A percentile compares a stretch with the other conserved stretches of the same genome.
Conservation (phyloP, 2,888 invertebrate species). For the Holacanthella duospinosa region DNA sequence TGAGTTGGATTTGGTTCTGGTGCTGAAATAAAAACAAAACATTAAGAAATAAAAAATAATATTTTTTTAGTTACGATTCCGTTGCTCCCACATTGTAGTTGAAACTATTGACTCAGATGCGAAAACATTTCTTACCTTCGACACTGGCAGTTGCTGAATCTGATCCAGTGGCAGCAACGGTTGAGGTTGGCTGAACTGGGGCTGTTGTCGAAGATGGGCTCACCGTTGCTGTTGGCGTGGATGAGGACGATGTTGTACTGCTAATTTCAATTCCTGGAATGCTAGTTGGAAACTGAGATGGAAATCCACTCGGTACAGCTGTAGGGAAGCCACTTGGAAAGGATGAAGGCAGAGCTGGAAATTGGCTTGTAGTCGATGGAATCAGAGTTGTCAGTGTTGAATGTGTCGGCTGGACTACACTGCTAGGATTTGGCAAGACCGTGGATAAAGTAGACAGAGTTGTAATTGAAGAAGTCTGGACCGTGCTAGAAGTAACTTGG, state of each 20-base stretch:
- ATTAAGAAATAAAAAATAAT: neutral
- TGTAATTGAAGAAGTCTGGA: neutral
- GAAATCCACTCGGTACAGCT: conserved; percentile 1
- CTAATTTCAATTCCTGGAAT: conserved; percentile 5
- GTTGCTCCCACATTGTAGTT: neutral
- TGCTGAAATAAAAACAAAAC: conserved; percentile 3
- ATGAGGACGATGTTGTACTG: neutral
- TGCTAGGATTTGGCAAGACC: neutral
- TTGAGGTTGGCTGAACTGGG: neutral
- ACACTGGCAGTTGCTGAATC: neutral
- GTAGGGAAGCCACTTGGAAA: conserved; percentile 6
- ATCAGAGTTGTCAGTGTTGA: conserved; percentile 6
- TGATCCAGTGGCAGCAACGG: neutral
- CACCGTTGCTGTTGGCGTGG: neutral
- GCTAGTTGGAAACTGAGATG: conserved; percentile 3
- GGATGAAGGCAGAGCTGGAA: neutral
- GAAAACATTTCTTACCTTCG: neutral
- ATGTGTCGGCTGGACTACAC: neutral
- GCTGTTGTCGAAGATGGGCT: neutral
- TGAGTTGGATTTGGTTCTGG: conserved; percentile 7
- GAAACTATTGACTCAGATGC: neutral
- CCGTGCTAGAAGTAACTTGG: neutral
- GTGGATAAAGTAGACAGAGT: conserved; percentile 1
- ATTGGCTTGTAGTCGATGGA: neutral
- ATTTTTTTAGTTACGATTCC: neutral